These are phyloP conservation scores for Dione juno DNA, from an alignment of 2,888 invertebrate genomes.

Conservation along the genomic window DNA sequence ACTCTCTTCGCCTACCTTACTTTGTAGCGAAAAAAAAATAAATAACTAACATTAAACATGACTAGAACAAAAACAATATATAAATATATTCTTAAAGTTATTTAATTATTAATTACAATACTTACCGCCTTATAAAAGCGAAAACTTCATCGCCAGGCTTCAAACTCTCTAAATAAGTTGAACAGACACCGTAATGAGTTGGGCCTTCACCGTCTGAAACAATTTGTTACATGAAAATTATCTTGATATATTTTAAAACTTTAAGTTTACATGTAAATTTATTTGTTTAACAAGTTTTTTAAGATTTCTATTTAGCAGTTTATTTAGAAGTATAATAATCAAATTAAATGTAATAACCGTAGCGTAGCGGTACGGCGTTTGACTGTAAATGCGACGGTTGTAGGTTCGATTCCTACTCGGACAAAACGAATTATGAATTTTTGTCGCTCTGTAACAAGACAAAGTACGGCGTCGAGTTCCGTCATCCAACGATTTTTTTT, in stretches of 20 bases:
- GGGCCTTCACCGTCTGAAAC: slow-evolving; percentile 89
- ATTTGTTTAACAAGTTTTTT: neutral
- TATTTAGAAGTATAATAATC: no score
- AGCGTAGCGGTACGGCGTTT: no score
- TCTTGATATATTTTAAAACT: neutral
- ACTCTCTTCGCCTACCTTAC: neutral
- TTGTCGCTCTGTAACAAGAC: no score
- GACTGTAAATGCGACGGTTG: no score
- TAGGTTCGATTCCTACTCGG: no score
- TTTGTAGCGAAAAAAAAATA: neutral
- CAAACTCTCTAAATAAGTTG: slow-evolving; percentile 91
- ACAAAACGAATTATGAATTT: no score
- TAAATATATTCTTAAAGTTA: neutral
- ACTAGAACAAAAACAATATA: neutral
- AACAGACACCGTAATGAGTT: slow-evolving; percentile 95
- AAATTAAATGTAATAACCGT: no score
- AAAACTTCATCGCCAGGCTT: slow-evolving; percentile 86
- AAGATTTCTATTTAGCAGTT: no score
- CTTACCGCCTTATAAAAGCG: slow-evolving; percentile 91
- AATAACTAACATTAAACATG: neutral
- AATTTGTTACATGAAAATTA: slow-evolving; percentile 10
- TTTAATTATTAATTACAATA: slow-evolving; percentile 1
- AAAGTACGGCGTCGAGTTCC: no score
- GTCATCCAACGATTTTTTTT: no score
- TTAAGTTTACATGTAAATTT: neutral